A percentile compares a stretch with the other conserved stretches of the same genome.
Evolutionary conservation across 2,113 vertebrate species (phyloP).

Genomic region (Benitochromis conjunctus): DNA sequence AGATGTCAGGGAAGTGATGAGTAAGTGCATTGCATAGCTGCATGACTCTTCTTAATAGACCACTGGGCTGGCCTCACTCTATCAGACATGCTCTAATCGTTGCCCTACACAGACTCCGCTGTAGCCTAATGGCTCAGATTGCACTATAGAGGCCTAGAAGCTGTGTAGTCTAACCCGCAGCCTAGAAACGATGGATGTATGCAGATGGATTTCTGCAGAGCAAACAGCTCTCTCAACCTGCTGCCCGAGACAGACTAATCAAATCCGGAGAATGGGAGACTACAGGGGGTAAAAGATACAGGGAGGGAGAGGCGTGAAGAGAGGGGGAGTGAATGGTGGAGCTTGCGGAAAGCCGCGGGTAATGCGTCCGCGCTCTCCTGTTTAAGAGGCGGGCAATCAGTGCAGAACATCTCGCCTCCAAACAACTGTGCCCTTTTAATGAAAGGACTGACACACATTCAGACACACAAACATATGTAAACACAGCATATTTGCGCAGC

Average conservation of each 20-base stretch:
- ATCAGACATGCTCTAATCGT: slow-evolving; percentile 44
- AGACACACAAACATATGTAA: background rate
- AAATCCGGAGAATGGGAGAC: slow-evolving; percentile 27
- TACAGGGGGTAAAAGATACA: slow-evolving; percentile 12
- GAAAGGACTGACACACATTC: slow-evolving; percentile 28
- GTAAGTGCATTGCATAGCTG: slow-evolving; percentile 14
- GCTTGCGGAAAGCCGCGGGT: slow-evolving; percentile 17
- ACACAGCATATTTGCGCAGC: background rate
- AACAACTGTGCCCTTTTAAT: slow-evolving; percentile 57
- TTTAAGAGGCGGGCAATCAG: slow-evolving; percentile 49
- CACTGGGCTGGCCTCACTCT: background rate
- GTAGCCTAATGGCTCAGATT: slow-evolving; percentile 56
- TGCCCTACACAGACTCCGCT: slow-evolving; percentile 11
- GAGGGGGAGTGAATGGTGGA: background rate
- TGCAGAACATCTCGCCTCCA: slow-evolving; percentile 43
- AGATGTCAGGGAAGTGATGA: slow-evolving; percentile 24
- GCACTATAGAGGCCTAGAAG: slow-evolving; percentile 36
- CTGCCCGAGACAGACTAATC: slow-evolving; percentile 46
- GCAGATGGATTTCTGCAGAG: slow-evolving; percentile 50
- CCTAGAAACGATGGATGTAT: slow-evolving; percentile 18
- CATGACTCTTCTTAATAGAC: slow-evolving; percentile 23
- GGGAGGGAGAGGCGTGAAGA: background rate
- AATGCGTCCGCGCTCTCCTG: slow-evolving; percentile 25
- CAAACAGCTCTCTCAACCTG: slow-evolving; percentile 27
- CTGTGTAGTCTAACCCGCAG: slow-evolving; percentile 6